Evolutionary conservation across 2,888 invertebrate species (phyloP).

Genomic region (Bellardia bayeri): DNA sequence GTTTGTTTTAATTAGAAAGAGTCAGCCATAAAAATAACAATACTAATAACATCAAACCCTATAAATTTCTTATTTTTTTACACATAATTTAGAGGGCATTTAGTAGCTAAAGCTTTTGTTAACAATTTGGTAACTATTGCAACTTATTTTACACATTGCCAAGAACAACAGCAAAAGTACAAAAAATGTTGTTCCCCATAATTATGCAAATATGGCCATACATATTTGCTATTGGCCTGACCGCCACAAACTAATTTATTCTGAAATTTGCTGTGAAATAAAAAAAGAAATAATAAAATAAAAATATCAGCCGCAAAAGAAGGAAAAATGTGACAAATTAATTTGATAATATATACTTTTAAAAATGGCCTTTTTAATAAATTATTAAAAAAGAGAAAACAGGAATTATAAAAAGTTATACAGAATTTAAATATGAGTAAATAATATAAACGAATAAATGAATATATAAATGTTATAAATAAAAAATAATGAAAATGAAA

Average conservation of each 20-base stretch:
- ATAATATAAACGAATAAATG: neutral
- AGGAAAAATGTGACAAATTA: slow-evolving; percentile 17
- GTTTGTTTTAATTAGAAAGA: too few relatives aligned
- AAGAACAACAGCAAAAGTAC: neutral
- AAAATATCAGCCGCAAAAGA: neutral
- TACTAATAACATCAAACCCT: too few relatives aligned
- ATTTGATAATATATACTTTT: slow-evolving; percentile 28
- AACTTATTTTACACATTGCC: neutral
- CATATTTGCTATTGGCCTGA: neutral
- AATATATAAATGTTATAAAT: too few relatives aligned
- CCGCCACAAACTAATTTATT: slow-evolving; percentile 28
- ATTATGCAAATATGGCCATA: slow-evolving; percentile 29
- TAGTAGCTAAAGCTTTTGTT: too few relatives aligned
- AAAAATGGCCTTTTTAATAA: neutral
- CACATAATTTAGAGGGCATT: too few relatives aligned
- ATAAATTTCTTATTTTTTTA: too few relatives aligned
- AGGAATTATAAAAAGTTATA: neutral
- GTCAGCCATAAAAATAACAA: too few relatives aligned
- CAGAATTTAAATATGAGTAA: neutral
- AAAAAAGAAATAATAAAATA: neutral
- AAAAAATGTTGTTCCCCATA: neutral
- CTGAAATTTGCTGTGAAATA: neutral
- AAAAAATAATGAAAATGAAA: neutral
- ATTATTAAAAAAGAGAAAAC: neutral
- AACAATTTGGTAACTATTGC: too few relatives aligned